phyloP scores from a whole-genome alignment of 2,113 vertebrate species.

The Halcyon malimbica region DNA sequence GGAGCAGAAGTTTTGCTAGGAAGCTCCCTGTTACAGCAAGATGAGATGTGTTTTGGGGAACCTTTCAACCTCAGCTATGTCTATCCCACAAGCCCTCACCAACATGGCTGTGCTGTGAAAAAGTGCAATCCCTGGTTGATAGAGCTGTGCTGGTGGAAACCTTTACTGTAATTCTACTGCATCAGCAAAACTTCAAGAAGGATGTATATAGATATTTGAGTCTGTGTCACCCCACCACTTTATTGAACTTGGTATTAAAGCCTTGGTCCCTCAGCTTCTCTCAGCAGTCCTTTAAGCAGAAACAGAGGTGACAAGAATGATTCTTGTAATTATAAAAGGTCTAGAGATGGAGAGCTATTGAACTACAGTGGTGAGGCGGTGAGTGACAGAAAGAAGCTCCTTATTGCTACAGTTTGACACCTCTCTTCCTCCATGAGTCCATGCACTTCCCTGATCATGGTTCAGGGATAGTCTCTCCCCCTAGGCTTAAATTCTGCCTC shows the following conservation, averaged over 20 bases:
- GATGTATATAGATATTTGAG: not conserved
- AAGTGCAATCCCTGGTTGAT: not conserved
- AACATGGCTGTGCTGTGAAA: rapidly evolving
- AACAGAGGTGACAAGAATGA: not conserved
- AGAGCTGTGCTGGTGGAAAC: not conserved
- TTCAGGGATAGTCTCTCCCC: not conserved
- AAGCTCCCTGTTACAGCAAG: not conserved
- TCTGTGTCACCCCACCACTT: not conserved
- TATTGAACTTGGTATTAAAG: not conserved
- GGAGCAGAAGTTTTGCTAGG: not conserved
- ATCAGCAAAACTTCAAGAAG: not conserved
- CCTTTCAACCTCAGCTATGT: not conserved
- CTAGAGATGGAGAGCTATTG: not conserved
- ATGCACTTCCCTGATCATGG: not conserved
- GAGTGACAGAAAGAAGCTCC: not conserved
- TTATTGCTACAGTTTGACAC: not conserved
- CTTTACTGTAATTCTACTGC: not conserved
- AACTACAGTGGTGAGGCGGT: not conserved
- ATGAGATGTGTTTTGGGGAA: not conserved
- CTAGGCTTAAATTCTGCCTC: not conserved
- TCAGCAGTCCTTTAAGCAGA: not conserved
- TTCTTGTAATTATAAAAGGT: not conserved
- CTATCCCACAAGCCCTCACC: not conserved
- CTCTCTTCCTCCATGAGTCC: not conserved
- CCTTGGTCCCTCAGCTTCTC: not conserved